Base-by-base conservation (phyloP, 1,140 invertebrate species). In the Dendrolimus kikuchii region DNA sequence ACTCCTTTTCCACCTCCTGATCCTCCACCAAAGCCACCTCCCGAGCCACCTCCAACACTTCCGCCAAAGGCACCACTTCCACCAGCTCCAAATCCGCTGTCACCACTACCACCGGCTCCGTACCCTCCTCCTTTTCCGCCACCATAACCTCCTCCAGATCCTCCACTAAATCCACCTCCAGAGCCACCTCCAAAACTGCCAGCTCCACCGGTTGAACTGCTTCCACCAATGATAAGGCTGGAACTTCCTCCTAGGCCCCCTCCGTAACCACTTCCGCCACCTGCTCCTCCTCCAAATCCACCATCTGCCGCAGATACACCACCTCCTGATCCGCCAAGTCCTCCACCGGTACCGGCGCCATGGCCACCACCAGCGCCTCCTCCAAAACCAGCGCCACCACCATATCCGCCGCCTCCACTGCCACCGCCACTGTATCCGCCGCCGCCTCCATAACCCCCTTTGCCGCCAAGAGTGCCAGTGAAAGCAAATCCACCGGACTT, bases 401-500 rank as follows among this genome's bases (percentile, higher is more conserved):
- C 65, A 9, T 49, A 57, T 9, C 56, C 59, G 6, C 63, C 60
- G 5, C 64, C 60, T 40, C 61, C 53, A 42, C 47, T 64, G 5
- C 64, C 60, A 5, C 60, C 58, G 37, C 68, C 53, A 9, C 60
- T 57, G 23, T 61, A 61, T 47, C 65, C 68, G 5, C 65, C 73
- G 5, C 55, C 59, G 7, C 67, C 64, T 3, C 64, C 67, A 42
- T 70, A 67, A 38, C 64, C 70, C 36, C 70, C 70, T 60, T 63
- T 64, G 8, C 40, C 61, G 7, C 62, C 67, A 7, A 68, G 10
- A 0, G 57, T 68, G 10, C 74, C 76, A 36, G 71, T 74, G 23
- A 76, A 76, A 6, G 71, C 74, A 53, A 74, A 72, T n/a, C 71
- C 73, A 8, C 77, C 75, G 46, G 72, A 77, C 51, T 74, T 78